Base-by-base conservation (phyloP, 2,797 vertebrate genomes). In the Prunella strophiata region DNA sequence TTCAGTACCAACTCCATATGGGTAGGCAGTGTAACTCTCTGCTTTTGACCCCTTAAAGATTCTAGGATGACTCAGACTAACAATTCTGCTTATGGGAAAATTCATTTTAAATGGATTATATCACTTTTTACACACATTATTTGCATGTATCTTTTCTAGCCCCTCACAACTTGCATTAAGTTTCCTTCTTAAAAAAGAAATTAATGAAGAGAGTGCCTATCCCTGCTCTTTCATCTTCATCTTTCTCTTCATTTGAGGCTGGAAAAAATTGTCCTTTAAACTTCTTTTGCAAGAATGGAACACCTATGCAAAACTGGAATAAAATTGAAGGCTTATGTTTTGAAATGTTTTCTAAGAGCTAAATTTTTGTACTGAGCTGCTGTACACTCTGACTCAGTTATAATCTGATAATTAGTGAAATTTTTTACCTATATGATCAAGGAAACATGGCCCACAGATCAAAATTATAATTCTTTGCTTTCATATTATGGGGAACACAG, bases 111-210 rank as follows among this genome's bases (percentile, higher is more conserved):
- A 76, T 66, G 62, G 10, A 16, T 65, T 85, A 1, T 51, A 29
- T n/a, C 0, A 1, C 3, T 20, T 77, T 77, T 18, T 3, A 67
- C 58, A 13, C 5, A 50, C 2, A 20, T 47, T 78, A 34, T 72
- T 78, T 78, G 7, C 7, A 62, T 0, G 0, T 54, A 34, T 54
- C 11, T 27, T 81, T 91, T 65, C 47, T 62, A 72, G 23, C 5
- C 7, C 42, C 42, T 81, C 29, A 65, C 27, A 89, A 47, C 17
- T 61, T 61, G 16, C 11, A 4, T 34, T 89, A 17, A 27, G 11
- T 86, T 83, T 77, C 10, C 71, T 78, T 87, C n/a, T 13, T 57
- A 19, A 62, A 77, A 70, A 42, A 29, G 5, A 50, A 70, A 45
- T 16, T 71, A 9, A 10, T 9, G 0, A 29, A 78, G 59, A 30